Evolutionary conservation across 2,888 invertebrate genomes (phyloP).

Genomic region (Isoperla grammatica): DNA sequence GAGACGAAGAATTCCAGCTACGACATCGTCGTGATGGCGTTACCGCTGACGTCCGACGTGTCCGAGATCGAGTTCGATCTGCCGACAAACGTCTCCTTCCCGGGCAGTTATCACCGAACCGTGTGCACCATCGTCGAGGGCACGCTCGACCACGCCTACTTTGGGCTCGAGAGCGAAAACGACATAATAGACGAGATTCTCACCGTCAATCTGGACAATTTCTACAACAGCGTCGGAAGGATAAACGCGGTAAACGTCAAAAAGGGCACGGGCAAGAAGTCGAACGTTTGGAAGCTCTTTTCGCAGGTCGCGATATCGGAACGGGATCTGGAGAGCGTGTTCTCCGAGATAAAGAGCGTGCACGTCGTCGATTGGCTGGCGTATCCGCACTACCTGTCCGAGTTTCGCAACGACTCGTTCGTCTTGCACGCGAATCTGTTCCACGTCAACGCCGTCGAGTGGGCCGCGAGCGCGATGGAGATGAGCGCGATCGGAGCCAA

Average conservation of each 20-base stretch:
- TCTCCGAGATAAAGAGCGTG: constrained; percentile 41
- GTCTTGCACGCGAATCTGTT: constrained; percentile 49
- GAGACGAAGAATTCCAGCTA: constrained; percentile 37
- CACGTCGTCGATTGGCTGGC: constrained; percentile 49
- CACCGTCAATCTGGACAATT: constrained; percentile 44
- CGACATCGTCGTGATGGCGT: constrained; percentile 54
- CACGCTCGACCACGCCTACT: constrained; percentile 43
- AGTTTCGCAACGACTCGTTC: constrained; percentile 43
- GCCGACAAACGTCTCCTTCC: constrained; percentile 40
- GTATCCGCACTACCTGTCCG: constrained; percentile 49
- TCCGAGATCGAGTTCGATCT: constrained; percentile 45
- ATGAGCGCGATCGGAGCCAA: constrained; percentile 56
- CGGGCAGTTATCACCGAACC: constrained; percentile 49
- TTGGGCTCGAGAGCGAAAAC: constrained; percentile 40
- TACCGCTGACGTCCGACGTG: constrained; percentile 46
- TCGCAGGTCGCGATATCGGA: constrained; percentile 45
- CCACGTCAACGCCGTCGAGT: constrained; percentile 58
- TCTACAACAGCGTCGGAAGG: constrained; percentile 47
- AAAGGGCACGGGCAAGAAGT: constrained; percentile 28
- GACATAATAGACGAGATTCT: constrained; percentile 43
- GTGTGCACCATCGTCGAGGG: constrained; percentile 48
- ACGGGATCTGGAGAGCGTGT: constrained; percentile 46
- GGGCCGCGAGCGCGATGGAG: constrained; percentile 62
- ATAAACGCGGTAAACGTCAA: constrained; percentile 39
- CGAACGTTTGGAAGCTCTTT: constrained; percentile 54